A percentile compares a stretch with the other conserved stretches of the same genome.
Conservation (phyloP, 2,888 invertebrate genomes). For the Polydrusus tereticollis region DNA sequence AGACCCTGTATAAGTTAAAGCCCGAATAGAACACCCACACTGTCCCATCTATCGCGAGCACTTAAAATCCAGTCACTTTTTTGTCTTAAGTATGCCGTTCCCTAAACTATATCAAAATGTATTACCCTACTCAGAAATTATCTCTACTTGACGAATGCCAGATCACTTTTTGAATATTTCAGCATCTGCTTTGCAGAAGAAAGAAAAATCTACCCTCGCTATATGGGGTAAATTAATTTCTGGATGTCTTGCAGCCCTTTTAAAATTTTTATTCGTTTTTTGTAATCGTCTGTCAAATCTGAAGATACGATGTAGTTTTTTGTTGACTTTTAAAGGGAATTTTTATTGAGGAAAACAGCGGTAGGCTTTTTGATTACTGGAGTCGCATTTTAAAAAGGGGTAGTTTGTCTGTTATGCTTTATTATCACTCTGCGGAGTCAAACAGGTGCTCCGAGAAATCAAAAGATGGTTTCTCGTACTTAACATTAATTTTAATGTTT, state of each 20-base stretch:
- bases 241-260: conserved; percentile 21
- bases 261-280: conserved; percentile 11
- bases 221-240: conserved; percentile 44
- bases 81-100: background rate
- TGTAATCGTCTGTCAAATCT: background rate
- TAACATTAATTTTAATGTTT: too few relatives aligned
- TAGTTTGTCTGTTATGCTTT: background rate
- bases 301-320: background rate
- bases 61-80: conserved; percentile 12
- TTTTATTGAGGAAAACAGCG: conserved; percentile 17
- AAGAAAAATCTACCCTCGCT: conserved; percentile 26
- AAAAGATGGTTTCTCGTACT: too few relatives aligned
- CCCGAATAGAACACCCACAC: background rate
- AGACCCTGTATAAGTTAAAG: too few relatives aligned
- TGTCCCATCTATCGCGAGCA: background rate
- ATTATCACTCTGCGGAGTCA: background rate
- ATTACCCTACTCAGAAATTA: conserved; percentile 18
- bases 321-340: conserved; percentile 12
- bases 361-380: conserved; percentile 1
- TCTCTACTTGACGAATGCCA: conserved; percentile 18
- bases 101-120: conserved; percentile 19
- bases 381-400: conserved; percentile 3
- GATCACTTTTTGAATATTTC: conserved; percentile 17
- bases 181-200: conserved; percentile 37
- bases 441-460: background rate